A percentile compares a stretch with the other conserved stretches of the same genome.
These are phyloP conservation scores for Aphaenogaster ashmeadi DNA, from an alignment of 1,140 invertebrate species.

Conservation along the genomic window DNA sequence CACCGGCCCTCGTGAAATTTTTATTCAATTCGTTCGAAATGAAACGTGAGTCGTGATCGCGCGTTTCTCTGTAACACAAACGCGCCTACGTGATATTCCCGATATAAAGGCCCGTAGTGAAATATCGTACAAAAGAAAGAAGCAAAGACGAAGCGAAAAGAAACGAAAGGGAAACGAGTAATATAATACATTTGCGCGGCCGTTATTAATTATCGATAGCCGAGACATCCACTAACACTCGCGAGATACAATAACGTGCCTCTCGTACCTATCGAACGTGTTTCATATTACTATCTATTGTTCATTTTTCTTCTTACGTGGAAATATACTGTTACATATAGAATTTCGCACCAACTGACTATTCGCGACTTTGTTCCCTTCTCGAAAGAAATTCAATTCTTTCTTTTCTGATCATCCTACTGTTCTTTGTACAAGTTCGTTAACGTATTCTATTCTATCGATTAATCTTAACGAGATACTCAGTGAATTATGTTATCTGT, in stretches of 20 bases:
- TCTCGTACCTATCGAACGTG: constrained; percentile 44
- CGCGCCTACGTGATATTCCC: constrained; percentile 29
- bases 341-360: constrained; percentile 45
- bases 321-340: constrained; percentile 60
- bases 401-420: constrained; percentile 42
- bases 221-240: constrained; percentile 30
- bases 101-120: constrained; percentile 11
- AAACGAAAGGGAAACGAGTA: constrained; percentile 12
- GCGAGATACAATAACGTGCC: constrained; percentile 21
- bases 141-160: constrained; percentile 36
- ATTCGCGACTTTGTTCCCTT: background rate
- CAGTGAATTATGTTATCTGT: constrained; percentile 46
- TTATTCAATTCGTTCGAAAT: constrained; percentile 43
- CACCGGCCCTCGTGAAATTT: background rate
- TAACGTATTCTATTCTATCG: constrained; percentile 71
- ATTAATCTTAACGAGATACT: constrained; percentile 71
- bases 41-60: constrained; percentile 56
- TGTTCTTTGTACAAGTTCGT: constrained; percentile 71
- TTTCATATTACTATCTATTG: constrained; percentile 55
- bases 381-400: constrained; percentile 37
- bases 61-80: constrained; percentile 12
- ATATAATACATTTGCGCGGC: constrained; percentile 22
- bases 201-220: constrained; percentile 47
- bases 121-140: constrained; percentile 59
- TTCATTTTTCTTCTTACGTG: constrained; percentile 57